phyloP scores from a whole-genome alignment of 1,140 invertebrate genomes.

The Plutomurus gul region DNA sequence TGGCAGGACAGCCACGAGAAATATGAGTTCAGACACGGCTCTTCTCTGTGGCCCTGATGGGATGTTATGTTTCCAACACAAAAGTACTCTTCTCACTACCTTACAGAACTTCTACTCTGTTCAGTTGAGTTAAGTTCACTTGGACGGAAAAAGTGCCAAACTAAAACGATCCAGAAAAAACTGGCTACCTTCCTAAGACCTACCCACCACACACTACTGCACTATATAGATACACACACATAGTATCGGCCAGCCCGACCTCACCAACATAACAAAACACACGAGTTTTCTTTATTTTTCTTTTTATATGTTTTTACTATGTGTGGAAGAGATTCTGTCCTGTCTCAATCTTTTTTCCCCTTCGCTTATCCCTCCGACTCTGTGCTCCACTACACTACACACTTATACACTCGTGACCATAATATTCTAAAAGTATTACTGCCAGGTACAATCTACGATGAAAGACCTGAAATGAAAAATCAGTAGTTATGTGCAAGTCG shows the following conservation, averaged over 20 bases:
- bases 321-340: neutral
- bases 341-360: too few relatives aligned
- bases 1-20: neutral
- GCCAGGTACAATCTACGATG: too few relatives aligned
- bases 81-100: conserved; percentile 7
- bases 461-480: too few relatives aligned
- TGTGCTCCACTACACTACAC: too few relatives aligned
- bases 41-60: too few relatives aligned
- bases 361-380: too few relatives aligned
- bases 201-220: neutral
- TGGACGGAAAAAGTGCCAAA: neutral
- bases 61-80: neutral
- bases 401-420: too few relatives aligned
- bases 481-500: too few relatives aligned
- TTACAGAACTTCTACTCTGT: neutral
- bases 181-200: neutral
- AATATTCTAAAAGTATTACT: too few relatives aligned
- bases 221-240: neutral
- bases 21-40: neutral
- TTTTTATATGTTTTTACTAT: neutral
- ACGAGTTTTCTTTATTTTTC: neutral
- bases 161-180: neutral
- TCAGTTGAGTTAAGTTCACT: neutral
- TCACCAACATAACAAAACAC: neutral
- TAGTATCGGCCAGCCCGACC: neutral